Conservation (phyloP, 1,140 invertebrate genomes). For the Aphelenchoides fujianensis region DNA sequence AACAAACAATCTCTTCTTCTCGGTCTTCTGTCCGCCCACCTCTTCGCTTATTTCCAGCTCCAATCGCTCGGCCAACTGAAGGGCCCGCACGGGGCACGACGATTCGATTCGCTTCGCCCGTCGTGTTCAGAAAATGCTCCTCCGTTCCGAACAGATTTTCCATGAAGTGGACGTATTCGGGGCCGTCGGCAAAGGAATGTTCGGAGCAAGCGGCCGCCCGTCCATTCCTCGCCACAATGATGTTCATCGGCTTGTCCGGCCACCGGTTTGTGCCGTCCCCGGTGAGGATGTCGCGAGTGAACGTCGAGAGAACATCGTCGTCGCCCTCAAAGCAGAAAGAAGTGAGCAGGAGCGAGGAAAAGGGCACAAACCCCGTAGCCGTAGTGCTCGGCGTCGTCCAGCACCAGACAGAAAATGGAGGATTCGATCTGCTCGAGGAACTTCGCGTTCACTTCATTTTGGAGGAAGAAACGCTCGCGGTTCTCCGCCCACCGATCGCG, state of each 20-base stretch:
- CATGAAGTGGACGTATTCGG: constrained; percentile 44
- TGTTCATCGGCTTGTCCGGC: constrained; percentile 91
- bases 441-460: constrained; percentile 34
- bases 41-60: not conserved
- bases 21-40: not conserved
- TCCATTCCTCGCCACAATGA: constrained; percentile 93
- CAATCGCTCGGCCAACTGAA: constrained; percentile 6
- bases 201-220: constrained; percentile 68
- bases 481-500: constrained; percentile 44
- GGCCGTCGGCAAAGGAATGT: constrained; percentile 75
- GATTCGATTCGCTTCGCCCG: not conserved
- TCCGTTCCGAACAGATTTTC: constrained; percentile 46
- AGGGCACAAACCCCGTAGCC: constrained; percentile 28
- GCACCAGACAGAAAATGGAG: constrained; percentile 36
- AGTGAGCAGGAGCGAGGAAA: not conserved
- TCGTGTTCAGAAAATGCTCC: constrained; percentile 28
- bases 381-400: constrained; percentile 40
- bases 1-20: constrained; percentile 1
- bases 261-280: constrained; percentile 90
- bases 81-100: not conserved
- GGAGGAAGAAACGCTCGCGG: constrained; percentile 38
- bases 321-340: constrained; percentile 48
- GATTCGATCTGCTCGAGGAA: constrained; percentile 40
- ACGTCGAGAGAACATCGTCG: constrained; percentile 4
- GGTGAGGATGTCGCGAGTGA: constrained; percentile 70